phyloP scores from a whole-genome alignment of 2,113 vertebrate species.

The Zosterops borbonicus region DNA sequence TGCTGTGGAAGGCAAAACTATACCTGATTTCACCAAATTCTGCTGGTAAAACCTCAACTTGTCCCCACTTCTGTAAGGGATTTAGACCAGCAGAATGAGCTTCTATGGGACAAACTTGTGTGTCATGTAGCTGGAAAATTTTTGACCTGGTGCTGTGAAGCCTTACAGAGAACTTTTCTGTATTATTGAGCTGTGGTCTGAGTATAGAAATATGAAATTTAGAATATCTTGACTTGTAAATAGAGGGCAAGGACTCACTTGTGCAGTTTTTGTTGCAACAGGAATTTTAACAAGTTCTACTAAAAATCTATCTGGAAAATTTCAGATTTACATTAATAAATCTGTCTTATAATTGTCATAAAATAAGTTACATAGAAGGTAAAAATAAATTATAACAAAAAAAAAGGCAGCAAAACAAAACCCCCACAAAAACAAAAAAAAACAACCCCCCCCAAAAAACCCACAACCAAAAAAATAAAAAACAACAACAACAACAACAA shows the following conservation, averaged over 20 bases:
- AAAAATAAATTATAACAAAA: not conserved
- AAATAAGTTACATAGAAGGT: not conserved
- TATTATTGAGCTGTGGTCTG: not conserved
- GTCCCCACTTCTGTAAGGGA: not conserved
- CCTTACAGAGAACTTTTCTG: not conserved
- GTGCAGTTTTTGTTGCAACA: not conserved
- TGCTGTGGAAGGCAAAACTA: not conserved
- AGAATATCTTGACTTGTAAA: not conserved
- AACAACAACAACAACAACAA: not conserved
- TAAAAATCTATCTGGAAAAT: not conserved
- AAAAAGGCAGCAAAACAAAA: not conserved
- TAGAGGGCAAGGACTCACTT: not conserved
- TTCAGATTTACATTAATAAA: not conserved
- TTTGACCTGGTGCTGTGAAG: not conserved
- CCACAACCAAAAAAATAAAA: not conserved
- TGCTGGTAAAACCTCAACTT: not conserved
- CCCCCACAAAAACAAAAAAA: no score
- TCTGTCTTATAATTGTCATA: not conserved
- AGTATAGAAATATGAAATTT: not conserved
- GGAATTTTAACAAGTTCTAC: not conserved
- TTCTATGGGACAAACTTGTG: not conserved
- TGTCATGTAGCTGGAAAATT: not conserved
- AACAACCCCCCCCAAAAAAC: no score
- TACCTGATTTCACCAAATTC: not conserved
- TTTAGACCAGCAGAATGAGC: not conserved